A percentile compares a stretch with the other conserved stretches of the same genome.
phyloP scores from a whole-genome alignment of 1,140 invertebrate species.

The Magallana ariakensis region DNA sequence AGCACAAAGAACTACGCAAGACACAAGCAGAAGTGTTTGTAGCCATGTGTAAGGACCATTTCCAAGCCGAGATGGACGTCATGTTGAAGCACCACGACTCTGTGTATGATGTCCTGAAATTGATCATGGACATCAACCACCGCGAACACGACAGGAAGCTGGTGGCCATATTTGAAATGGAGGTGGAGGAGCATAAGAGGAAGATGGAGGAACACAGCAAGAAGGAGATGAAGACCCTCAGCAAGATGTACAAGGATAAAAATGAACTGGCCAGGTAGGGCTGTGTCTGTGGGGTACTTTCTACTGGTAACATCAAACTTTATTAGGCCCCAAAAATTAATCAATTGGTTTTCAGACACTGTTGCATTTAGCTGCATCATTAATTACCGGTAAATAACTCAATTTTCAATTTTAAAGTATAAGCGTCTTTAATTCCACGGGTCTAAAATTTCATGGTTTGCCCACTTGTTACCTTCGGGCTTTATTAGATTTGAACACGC shows the following conservation, averaged over 20 bases:
- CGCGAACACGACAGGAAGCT: constrained; percentile 87
- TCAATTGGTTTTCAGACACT: too few species aligned
- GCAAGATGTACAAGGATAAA: constrained; percentile 91
- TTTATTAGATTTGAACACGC: too few species aligned
- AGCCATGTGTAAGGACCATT: constrained; percentile 86
- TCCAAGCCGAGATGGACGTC: constrained; percentile 88
- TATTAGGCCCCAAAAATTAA: too few species aligned
- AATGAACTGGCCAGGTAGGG: constrained; percentile 88
- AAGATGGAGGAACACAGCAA: constrained; percentile 89
- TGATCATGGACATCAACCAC: constrained; percentile 89
- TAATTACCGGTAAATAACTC: too few species aligned
- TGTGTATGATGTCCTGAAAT: constrained; percentile 85
- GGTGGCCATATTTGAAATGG: constrained; percentile 78
- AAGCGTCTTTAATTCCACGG: too few species aligned
- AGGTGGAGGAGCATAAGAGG: constrained; percentile 88
- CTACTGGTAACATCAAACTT: too few species aligned
- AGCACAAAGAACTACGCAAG: constrained; percentile 80
- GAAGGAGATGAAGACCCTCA: constrained; percentile 91
- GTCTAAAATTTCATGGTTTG: too few species aligned
- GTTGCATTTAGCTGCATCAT: too few species aligned
- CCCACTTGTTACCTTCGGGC: too few species aligned
- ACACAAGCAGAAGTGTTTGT: constrained; percentile 86
- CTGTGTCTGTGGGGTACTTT: too few species aligned
- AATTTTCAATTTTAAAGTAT: too few species aligned
- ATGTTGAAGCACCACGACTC: constrained; percentile 91